Conservation (phyloP, 2,888 invertebrate genomes). For the Trichacis sp. region DNA sequence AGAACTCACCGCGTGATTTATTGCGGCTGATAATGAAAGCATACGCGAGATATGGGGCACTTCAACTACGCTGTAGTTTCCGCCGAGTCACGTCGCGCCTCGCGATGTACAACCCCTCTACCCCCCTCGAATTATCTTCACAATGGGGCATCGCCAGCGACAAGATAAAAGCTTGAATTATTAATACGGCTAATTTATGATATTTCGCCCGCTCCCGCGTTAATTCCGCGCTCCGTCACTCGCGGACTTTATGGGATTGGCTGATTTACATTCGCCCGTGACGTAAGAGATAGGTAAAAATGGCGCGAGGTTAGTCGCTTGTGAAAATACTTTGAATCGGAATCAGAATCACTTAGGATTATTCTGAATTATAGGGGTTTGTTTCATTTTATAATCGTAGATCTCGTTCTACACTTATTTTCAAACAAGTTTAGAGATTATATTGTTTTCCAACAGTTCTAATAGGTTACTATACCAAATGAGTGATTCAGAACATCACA, state of each 20-base stretch:
- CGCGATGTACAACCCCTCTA: conserved; percentile 33
- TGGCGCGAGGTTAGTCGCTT: too few relatives aligned
- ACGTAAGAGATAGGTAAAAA: neutral
- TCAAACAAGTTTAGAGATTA: too few relatives aligned
- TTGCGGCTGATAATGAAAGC: conserved; percentile 67
- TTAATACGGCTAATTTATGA: conserved; percentile 54
- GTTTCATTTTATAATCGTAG: too few relatives aligned
- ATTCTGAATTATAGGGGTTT: too few relatives aligned
- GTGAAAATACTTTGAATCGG: too few relatives aligned
- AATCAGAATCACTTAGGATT: too few relatives aligned
- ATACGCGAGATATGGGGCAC: conserved; percentile 55
- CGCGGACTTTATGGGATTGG: conserved; percentile 1
- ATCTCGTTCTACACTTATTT: too few relatives aligned
- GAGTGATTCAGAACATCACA: too few relatives aligned
- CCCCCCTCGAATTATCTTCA: conserved; percentile 49
- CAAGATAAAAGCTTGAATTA: conserved; percentile 60
- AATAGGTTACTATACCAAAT: too few relatives aligned
- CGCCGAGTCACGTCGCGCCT: conserved; percentile 44
- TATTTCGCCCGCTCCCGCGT: conserved; percentile 35
- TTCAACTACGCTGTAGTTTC: conserved; percentile 58
- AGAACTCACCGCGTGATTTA: conserved; percentile 60
- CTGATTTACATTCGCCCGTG: neutral
- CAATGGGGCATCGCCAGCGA: conserved; percentile 43
- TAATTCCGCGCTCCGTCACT: conserved; percentile 9
- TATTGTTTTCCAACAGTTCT: too few relatives aligned